A percentile compares a stretch with the other conserved stretches of the same genome.
Evolutionary conservation across 1,140 invertebrate species (phyloP).

Genomic region (Dinoponera quadriceps): DNA sequence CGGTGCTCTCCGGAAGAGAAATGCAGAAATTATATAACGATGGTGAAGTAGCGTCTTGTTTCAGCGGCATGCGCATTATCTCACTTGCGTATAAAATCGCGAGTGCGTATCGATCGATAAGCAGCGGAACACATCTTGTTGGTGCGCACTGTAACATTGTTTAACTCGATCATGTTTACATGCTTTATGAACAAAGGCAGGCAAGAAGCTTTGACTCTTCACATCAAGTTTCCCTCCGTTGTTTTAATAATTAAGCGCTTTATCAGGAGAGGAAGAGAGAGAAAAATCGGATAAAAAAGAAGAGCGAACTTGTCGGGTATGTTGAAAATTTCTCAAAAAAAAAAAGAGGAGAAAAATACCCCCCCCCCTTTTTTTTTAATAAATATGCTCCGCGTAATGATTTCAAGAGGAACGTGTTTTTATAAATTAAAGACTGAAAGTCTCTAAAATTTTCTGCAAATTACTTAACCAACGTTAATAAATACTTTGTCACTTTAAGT

Average conservation of each 20-base stretch:
- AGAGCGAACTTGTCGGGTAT: too few species aligned
- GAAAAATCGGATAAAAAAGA: background rate
- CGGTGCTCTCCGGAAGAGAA: conserved; percentile 30
- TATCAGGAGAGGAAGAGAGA: background rate
- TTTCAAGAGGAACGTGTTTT: background rate
- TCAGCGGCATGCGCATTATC: conserved; percentile 45
- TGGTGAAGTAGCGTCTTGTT: conserved; percentile 47
- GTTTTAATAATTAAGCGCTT: conserved; percentile 45
- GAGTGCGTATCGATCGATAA: conserved; percentile 37
- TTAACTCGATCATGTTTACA: conserved; percentile 28
- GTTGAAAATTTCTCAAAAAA: too few species aligned
- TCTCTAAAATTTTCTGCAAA: background rate
- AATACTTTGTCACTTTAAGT: background rate
- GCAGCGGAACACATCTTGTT: background rate
- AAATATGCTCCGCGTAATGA: background rate
- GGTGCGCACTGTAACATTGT: background rate
- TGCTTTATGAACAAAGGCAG: conserved; percentile 27
- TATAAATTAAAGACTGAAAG: background rate
- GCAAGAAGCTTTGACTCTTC: conserved; percentile 31
- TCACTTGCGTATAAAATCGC: conserved; percentile 43
- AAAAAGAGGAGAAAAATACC: too few species aligned
- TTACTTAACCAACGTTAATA: background rate
- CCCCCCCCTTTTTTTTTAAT: background rate
- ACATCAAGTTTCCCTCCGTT: conserved; percentile 8
- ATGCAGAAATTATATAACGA: conserved; percentile 56